These are phyloP conservation scores for Sander vitreus DNA, from an alignment of 2,113 vertebrate species.

Conservation along the genomic window DNA sequence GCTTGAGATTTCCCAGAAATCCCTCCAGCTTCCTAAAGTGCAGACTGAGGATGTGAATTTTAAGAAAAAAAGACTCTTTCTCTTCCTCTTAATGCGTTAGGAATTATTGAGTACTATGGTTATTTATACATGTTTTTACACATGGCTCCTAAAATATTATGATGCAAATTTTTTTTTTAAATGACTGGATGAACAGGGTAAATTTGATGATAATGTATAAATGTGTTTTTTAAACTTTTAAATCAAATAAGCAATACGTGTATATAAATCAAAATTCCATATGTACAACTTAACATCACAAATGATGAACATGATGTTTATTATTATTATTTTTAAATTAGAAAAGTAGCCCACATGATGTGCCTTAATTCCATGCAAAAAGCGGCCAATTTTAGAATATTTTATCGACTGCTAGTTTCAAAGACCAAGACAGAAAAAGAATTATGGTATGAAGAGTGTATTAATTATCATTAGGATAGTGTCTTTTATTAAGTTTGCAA, in stretches of 20 bases:
- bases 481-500: conserved; percentile 10
- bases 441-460: conserved; percentile 2
- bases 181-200: not conserved
- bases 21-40: not conserved
- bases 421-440: conserved; percentile 1
- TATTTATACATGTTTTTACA: not conserved
- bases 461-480: conserved; percentile 13
- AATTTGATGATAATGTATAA: not conserved
- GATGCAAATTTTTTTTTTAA: not conserved
- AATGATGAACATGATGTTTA: not conserved
- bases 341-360: not conserved
- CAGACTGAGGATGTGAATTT: conserved; percentile 9
- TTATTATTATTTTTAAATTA: not conserved
- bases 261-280: not conserved
- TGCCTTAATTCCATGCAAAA: not conserved
- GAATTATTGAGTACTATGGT: not conserved
- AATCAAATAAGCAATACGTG: not conserved
- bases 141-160: not conserved
- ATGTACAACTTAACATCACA: not conserved
- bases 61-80: not conserved
- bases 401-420: not conserved
- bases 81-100: not conserved
- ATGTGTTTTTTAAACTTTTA: not conserved
- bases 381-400: not conserved
- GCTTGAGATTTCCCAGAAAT: conserved; percentile 39